These are phyloP conservation scores for Myiagra hebetior DNA, from an alignment of 2,113 vertebrate genomes.

Conservation along the genomic window DNA sequence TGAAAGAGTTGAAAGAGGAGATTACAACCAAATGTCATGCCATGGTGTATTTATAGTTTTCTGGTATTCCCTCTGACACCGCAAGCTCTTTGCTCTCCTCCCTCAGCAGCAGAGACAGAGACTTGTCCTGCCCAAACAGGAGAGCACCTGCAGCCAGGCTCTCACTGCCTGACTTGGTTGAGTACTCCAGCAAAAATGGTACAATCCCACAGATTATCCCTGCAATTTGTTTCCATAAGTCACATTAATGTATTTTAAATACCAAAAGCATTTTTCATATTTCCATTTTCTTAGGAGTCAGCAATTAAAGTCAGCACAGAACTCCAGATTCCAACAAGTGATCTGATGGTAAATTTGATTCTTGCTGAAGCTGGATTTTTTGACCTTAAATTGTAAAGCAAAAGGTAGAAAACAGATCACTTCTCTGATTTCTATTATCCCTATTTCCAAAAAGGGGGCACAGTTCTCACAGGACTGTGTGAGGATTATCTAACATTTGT, in stretches of 20 bases:
- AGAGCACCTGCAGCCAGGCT: not conserved
- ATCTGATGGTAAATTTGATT: not conserved
- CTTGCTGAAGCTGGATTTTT: not conserved
- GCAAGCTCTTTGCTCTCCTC: not conserved
- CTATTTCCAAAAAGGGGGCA: not conserved
- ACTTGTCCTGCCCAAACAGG: not conserved
- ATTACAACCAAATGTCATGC: not conserved
- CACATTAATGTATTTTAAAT: not conserved
- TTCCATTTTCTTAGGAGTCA: not conserved
- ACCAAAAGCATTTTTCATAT: not conserved
- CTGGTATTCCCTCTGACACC: not conserved
- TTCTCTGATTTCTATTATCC: not conserved
- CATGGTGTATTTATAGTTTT: conserved; percentile 28
- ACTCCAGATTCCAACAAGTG: not conserved
- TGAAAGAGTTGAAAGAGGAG: not conserved
- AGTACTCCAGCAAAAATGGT: not conserved
- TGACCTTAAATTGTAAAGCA: not conserved
- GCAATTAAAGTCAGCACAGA: not conserved
- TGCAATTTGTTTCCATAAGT: not conserved
- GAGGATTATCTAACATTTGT: not conserved
- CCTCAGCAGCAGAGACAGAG: not conserved
- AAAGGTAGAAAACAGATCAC: not conserved
- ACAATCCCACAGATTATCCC: not conserved
- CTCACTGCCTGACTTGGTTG: not conserved
- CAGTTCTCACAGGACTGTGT: not conserved